Conservation (phyloP, 2,888 invertebrate species). For the Heliconius ismenius region DNA sequence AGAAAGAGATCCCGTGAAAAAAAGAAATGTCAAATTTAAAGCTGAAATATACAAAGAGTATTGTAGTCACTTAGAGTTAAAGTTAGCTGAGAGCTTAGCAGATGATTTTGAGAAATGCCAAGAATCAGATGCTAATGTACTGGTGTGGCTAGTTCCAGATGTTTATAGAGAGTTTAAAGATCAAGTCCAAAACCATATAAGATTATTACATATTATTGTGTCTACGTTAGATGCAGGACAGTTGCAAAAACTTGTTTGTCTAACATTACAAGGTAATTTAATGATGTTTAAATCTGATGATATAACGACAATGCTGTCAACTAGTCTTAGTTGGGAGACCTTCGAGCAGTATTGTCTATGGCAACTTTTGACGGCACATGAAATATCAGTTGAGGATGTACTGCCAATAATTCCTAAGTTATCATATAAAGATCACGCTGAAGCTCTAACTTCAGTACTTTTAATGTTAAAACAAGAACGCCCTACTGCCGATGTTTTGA, state of each 20-base stretch:
- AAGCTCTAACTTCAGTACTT: constrained; percentile 94
- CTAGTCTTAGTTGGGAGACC: constrained; percentile 96
- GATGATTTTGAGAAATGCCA: constrained; percentile 94
- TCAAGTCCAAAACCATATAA: constrained; percentile 92
- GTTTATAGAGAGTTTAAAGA: constrained; percentile 94
- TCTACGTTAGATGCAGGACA: constrained; percentile 94
- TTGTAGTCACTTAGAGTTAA: constrained; percentile 89
- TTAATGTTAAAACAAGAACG: constrained; percentile 95
- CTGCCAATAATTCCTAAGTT: constrained; percentile 88
- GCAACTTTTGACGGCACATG: constrained; percentile 97
- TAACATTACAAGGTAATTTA: constrained; percentile 93
- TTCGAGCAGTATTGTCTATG: constrained; percentile 98
- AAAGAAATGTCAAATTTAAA: constrained; percentile 86
- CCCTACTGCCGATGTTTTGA: constrained; percentile 92
- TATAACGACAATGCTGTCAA: constrained; percentile 87
- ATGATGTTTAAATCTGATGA: constrained; percentile 91
- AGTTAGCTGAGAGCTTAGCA: constrained; percentile 87
- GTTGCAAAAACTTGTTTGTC: constrained; percentile 94
- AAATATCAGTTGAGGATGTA: constrained; percentile 95
- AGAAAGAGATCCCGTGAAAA: constrained; percentile 77
- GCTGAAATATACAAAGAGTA: constrained; percentile 93
- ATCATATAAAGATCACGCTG: constrained; percentile 92
- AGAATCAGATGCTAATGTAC: constrained; percentile 92
- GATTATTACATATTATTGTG: constrained; percentile 93
- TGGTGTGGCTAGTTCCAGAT: constrained; percentile 96